A percentile compares a stretch with the other conserved stretches of the same genome.
Conservation (phyloP, 2,797 vertebrate genomes). For the Amphiprion clarkii region DNA sequence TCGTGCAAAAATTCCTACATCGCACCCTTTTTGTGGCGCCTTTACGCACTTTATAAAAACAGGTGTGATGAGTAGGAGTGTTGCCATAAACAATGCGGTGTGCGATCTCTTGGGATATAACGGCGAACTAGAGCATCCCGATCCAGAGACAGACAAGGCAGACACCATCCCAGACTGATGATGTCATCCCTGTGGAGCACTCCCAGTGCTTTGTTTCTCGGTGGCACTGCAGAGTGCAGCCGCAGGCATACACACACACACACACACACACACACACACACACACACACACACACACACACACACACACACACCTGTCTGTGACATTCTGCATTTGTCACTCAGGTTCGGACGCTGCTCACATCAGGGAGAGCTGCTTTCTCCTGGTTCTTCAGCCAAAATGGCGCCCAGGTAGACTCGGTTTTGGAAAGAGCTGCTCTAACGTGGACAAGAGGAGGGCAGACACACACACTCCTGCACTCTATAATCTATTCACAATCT, state of each 20-base stretch:
- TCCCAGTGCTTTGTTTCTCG: slow-evolving; percentile 84
- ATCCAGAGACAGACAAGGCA: slow-evolving; percentile 75
- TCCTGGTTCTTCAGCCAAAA: slow-evolving; percentile 54
- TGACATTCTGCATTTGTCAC: slow-evolving; percentile 71
- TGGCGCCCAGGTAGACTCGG: slow-evolving; percentile 35
- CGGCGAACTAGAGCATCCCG: slow-evolving; percentile 67
- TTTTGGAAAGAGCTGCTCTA: slow-evolving; percentile 26
- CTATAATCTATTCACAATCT: slow-evolving; percentile 25
- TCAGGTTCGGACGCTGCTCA: slow-evolving; percentile 47
- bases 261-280: background rate
- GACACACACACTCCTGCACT: slow-evolving; percentile 29
- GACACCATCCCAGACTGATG: slow-evolving; percentile 84
- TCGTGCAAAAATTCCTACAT: background rate
- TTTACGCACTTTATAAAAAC: slow-evolving; percentile 21
- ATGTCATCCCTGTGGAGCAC: slow-evolving; percentile 82
- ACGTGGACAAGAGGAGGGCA: slow-evolving; percentile 17
- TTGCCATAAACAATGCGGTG: slow-evolving; percentile 41
- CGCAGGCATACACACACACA: slow-evolving; percentile 55
- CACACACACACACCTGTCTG: slow-evolving; percentile 65
- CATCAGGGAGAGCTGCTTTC: slow-evolving; percentile 39
- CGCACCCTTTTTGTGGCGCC: background rate
- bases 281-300: slow-evolving; percentile 15
- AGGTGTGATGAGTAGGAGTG: slow-evolving; percentile 22
- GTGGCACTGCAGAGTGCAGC: slow-evolving; percentile 79
- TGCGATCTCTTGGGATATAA: slow-evolving; percentile 42